Base-by-base conservation (phyloP, 2,113 vertebrate genomes). In the Ammodytes dubius region DNA sequence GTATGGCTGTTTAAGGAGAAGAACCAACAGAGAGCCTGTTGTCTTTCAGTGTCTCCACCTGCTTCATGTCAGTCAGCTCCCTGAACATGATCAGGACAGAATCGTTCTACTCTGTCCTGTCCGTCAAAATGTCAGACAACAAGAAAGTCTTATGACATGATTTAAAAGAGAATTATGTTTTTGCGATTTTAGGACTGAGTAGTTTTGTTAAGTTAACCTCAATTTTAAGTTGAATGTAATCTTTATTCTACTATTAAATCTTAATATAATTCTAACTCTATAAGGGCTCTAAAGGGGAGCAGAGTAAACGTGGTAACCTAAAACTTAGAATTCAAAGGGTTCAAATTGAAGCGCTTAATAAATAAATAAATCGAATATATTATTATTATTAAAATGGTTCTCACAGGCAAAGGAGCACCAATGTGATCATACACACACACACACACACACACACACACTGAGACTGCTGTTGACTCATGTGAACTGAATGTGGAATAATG, bases 401-500 rank as follows among this genome's bases (percentile, higher is more conserved):
- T 15, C 42, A 68, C 54, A 61, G 11, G 59, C 39, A 66, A 47
- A 67, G 9, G 12, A 49, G 14, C 14, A 42, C 27, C 61, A 50
- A 43, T 11, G 15, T 12, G 15, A 39, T 37, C 47, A n/a, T 45
- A 19, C 42, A 58, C 71, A 11, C 60, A 74, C 59, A 65, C 54
- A 45, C 17, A 60, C 35, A 67, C 52, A 66, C 59, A 43, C 70
- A 64, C 47, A 63, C 46, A 60, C 45, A 11, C 58, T 3, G 53
- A 74, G n/a, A 61, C 64, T 57, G 3, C 39, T 17, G 58, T 54
- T 64, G 50, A 80, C 39, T 77, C 43, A 64, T 50, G 80, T 50
- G 37, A 60, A 72, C 47, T 67, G 35, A 65, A 68, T 43, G 37
- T 75, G 50, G 35, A 82, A 64, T 61, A 73, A 77, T 87, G 83